Base-by-base conservation (phyloP, 2,113 vertebrate species). In the Limnothrissa miodon region DNA sequence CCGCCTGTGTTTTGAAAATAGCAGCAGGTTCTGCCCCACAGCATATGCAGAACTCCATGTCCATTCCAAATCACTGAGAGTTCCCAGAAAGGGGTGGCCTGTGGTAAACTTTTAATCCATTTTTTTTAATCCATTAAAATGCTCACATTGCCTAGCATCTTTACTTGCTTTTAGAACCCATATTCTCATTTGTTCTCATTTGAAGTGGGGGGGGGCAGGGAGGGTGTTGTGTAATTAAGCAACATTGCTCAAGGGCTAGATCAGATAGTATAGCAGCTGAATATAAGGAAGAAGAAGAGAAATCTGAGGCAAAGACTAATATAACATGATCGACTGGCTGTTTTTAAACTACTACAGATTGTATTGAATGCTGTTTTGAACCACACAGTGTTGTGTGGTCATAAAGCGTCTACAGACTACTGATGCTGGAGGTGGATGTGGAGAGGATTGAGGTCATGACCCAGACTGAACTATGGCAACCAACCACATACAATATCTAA, bases 1-100 rank as follows among this genome's bases (percentile, higher is more conserved):
- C 81, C 23, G 25, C 51, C 44, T 78, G 80, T 84, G 78, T 87
- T 86, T 81, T 70, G 51, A 83, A 74, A 82, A 86, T 53, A 78
- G 59, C 17, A 78, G 70, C 36, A 15, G 42, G 81, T 83, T 82
- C 66, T 66, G 74, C 36, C 53, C 48, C 44, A 51, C 15, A 45
- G 19, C 70, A 74, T 79, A 70, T 45, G 45, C 46, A 48, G 21
- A 39, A 42, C 33, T 84, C 23, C 13, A 46, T 45, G 39, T 53
- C 78, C 48, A 33, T 45, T 87, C 78, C 62, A 81, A 39, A 80
- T 81, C 66, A 45, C 39, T 17, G 66, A 81, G 84, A 81, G 70
- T 85, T 88, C 56, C 46, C 74, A 82, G 79, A 87, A 89, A 84
- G 39, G 25, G 19, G 36, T 33, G 15, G 66, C 13, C 33, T 4